phyloP scores from a whole-genome alignment of 2,888 invertebrate species.

The Exocentrus adspersus region DNA sequence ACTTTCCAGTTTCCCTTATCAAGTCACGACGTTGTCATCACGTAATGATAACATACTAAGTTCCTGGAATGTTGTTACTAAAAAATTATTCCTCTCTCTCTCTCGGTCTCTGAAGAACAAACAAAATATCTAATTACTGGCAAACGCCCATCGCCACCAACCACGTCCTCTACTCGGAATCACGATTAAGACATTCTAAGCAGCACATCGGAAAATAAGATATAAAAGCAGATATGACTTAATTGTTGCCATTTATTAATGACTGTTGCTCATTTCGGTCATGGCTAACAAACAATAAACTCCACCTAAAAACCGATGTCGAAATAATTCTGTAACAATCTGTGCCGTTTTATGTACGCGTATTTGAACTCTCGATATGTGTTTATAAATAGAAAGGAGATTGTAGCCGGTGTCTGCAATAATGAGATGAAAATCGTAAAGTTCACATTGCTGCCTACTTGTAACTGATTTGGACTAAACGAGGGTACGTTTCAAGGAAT shows the following conservation, averaged over 20 bases:
- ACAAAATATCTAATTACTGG: too few relatives aligned
- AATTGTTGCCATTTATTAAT: slow-evolving; percentile 8
- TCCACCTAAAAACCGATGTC: background rate
- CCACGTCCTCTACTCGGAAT: background rate
- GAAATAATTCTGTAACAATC: slow-evolving; percentile 1
- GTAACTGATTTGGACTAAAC: background rate
- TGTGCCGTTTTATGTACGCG: background rate
- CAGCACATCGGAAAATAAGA: background rate
- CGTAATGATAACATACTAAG: too few relatives aligned
- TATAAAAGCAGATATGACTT: slow-evolving; percentile 3
- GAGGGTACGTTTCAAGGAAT: too few relatives aligned
- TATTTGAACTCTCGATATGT: background rate
- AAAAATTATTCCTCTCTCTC: too few relatives aligned
- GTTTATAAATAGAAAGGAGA: background rate
- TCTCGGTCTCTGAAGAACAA: too few relatives aligned
- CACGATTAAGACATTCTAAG: background rate
- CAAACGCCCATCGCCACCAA: background rate
- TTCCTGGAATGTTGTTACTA: too few relatives aligned
- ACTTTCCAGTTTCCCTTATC: too few relatives aligned
- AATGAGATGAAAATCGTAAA: background rate
- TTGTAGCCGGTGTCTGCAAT: background rate
- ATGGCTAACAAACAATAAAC: slow-evolving; percentile 11
- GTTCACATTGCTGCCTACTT: background rate
- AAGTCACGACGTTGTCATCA: too few relatives aligned
- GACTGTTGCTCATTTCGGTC: slow-evolving; percentile 6